These are phyloP conservation scores for Malthinus seriepunctatus DNA, from an alignment of 2,888 invertebrate species.

Conservation along the genomic window DNA sequence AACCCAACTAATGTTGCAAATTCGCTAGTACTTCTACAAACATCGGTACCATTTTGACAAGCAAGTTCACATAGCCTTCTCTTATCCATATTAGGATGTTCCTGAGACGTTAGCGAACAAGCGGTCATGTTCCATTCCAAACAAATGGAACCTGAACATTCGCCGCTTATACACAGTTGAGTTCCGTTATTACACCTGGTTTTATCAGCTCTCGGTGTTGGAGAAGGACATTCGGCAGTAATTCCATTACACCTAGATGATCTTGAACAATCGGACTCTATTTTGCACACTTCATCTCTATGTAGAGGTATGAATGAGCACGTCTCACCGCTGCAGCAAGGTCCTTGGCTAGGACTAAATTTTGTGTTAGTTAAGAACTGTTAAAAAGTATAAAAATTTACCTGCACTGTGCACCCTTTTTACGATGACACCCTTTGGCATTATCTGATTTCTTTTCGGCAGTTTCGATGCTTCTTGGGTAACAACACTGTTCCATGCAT, in stretches of 20 bases:
- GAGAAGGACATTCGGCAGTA: conserved; percentile 85
- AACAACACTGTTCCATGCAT: conserved; percentile 92
- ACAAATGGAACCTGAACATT: conserved; percentile 95
- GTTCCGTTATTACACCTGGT: conserved; percentile 96
- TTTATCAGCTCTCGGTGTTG: conserved; percentile 80
- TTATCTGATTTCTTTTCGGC: conserved; percentile 70
- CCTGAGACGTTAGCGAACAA: conserved; percentile 88
- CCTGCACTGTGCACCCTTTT: conserved; percentile 81
- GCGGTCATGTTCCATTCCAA: conserved; percentile 92
- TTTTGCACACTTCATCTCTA: conserved; percentile 73
- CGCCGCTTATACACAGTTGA: conserved; percentile 84
- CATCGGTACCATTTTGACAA: conserved; percentile 85
- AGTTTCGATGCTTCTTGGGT: conserved; percentile 78
- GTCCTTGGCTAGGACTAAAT: conserved; percentile 92
- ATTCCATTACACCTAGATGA: conserved; percentile 85
- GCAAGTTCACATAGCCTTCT: conserved; percentile 93
- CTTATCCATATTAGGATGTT: conserved; percentile 75
- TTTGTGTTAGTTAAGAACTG: not conserved
- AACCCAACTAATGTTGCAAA: conserved; percentile 75
- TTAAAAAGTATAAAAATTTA: conserved; percentile 42
- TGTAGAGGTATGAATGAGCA: conserved; percentile 75
- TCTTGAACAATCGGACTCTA: conserved; percentile 88
- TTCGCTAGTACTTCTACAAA: conserved; percentile 86
- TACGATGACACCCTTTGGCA: conserved; percentile 80
- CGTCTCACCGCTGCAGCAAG: conserved; percentile 83